These are phyloP conservation scores for Aromia moschata DNA, from an alignment of 2,888 invertebrate genomes.

Conservation along the genomic window DNA sequence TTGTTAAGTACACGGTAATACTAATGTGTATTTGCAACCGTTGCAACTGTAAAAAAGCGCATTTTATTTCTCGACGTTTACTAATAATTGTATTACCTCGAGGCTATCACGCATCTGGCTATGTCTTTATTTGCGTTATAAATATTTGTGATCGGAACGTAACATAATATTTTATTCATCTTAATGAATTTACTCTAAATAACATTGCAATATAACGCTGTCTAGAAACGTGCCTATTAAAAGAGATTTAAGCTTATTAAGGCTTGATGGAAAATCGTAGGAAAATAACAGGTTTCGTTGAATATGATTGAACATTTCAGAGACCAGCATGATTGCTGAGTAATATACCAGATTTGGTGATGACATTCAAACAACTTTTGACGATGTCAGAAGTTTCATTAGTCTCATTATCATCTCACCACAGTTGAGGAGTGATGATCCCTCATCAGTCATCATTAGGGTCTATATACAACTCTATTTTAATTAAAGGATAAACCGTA, in stretches of 20 bases:
- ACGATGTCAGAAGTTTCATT: too few relatives aligned
- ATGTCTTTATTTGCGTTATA: slow-evolving; percentile 11
- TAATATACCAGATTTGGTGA: neutral
- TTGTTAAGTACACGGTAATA: too few relatives aligned
- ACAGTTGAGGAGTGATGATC: too few relatives aligned
- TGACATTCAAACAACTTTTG: neutral
- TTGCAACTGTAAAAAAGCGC: too few relatives aligned
- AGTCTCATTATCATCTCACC: too few relatives aligned
- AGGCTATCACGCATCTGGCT: slow-evolving; percentile 10
- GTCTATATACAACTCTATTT: too few relatives aligned
- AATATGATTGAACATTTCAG: neutral
- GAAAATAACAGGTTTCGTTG: neutral
- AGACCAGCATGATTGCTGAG: neutral
- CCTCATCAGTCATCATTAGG: too few relatives aligned
- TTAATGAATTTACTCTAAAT: neutral
- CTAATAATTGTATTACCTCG: slow-evolving; percentile 2
- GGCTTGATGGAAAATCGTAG: neutral
- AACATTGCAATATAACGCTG: neutral
- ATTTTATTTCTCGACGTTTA: slow-evolving; percentile 2
- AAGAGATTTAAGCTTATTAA: neutral
- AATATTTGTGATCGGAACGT: neutral
- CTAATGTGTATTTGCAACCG: too few relatives aligned
- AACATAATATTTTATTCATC: neutral
- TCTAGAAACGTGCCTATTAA: neutral
- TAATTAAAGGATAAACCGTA: too few relatives aligned